Evolutionary conservation across 2,113 vertebrate species (phyloP).

Genomic region (Tonatia bakeri): DNA sequence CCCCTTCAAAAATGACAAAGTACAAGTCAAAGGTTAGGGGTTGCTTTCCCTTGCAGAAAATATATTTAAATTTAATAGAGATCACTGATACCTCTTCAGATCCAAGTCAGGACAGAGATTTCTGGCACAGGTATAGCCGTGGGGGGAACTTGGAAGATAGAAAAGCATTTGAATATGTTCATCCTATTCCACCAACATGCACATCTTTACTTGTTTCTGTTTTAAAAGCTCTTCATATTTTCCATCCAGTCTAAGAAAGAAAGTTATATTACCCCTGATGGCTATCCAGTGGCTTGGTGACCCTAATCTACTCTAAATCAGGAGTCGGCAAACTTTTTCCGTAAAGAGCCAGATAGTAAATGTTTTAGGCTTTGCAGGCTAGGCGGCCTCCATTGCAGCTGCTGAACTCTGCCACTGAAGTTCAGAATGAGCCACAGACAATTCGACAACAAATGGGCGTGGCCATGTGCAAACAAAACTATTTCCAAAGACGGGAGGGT

Average conservation of each 20-base stretch:
- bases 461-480: not conserved
- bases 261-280: not conserved
- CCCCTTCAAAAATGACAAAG: not conserved
- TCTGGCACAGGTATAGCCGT: not conserved
- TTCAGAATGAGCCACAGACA: not conserved
- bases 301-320: not conserved
- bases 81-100: not conserved
- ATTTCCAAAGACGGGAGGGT: not conserved
- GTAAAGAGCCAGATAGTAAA: not conserved
- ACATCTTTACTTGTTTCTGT: not conserved
- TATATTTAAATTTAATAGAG: not conserved
- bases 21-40: not conserved
- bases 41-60: not conserved
- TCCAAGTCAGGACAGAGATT: not conserved
- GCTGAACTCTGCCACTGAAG: not conserved
- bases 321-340: not conserved
- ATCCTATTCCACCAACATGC: not conserved
- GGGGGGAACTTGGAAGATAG: not conserved
- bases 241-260: not conserved
- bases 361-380: not conserved
- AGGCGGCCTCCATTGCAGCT: not conserved
- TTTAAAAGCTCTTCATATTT: not conserved
- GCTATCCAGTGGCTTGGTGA: not conserved
- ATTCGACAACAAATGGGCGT: not conserved
- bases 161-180: not conserved